Evolutionary conservation across 2,888 invertebrate genomes (phyloP).

Genomic region (Deilephila elpenor): DNA sequence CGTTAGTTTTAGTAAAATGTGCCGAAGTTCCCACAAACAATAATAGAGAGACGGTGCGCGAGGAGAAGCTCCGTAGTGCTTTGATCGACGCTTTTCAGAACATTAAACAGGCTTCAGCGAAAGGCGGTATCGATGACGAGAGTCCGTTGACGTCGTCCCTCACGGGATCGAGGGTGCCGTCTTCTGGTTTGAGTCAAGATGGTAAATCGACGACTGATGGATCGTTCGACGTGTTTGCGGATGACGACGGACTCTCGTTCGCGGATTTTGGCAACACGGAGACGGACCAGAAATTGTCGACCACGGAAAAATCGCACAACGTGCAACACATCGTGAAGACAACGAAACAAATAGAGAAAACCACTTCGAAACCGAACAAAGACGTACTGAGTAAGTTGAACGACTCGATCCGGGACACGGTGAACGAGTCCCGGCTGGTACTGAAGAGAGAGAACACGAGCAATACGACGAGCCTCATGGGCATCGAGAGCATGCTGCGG

Average conservation of each 20-base stretch:
- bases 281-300: conserved; percentile 57
- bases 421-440: conserved; percentile 71
- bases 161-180: conserved; percentile 64
- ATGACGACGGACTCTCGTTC: conserved; percentile 75
- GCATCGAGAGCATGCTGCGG: conserved; percentile 82
- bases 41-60: conserved; percentile 67
- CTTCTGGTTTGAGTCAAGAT: conserved; percentile 46
- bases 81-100: conserved; percentile 79
- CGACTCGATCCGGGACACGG: conserved; percentile 66
- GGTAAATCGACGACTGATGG: conserved; percentile 60
- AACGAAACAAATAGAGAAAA: conserved; percentile 59
- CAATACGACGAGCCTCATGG: conserved; percentile 53
- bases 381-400: conserved; percentile 65
- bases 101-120: conserved; percentile 75
- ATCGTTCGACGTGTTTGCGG: conserved; percentile 70
- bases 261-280: conserved; percentile 65
- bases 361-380: conserved; percentile 61
- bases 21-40: conserved; percentile 56
- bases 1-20: conserved; percentile 58
- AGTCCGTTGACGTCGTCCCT: conserved; percentile 65
- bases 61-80: conserved; percentile 74
- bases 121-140: conserved; percentile 70
- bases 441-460: conserved; percentile 49
- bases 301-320: conserved; percentile 76
- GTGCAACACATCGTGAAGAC: conserved; percentile 78